Conservation (phyloP, 2,797 vertebrate species). For the Graptemys geographica region DNA sequence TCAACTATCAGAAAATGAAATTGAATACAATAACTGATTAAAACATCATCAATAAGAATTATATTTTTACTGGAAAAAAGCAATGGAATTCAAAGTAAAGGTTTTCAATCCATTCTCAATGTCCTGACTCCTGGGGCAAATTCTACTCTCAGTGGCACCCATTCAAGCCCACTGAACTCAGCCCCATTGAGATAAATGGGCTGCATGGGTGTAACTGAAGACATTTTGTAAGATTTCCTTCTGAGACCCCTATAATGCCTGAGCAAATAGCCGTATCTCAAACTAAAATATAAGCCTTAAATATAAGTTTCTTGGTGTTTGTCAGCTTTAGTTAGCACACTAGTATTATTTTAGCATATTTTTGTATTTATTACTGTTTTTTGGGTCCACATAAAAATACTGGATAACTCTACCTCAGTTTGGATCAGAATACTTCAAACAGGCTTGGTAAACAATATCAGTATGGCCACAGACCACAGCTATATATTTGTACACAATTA, state of each 20-base stretch:
- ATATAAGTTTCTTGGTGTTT: neutral
- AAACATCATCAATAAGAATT: neutral
- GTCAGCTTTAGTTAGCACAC: neutral
- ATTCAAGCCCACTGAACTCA: neutral
- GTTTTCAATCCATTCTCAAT: neutral
- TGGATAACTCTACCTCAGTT: neutral
- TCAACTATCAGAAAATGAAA: neutral
- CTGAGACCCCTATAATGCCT: neutral
- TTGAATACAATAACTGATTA: neutral
- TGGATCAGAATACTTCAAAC: neutral
- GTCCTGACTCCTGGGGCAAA: neutral
- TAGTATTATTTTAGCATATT: neutral
- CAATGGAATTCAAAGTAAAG: neutral
- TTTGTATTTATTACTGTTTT: neutral
- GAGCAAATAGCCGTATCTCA: neutral
- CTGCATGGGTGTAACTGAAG: neutral
- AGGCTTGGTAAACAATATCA: neutral
- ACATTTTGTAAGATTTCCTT: neutral
- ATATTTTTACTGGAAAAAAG: neutral
- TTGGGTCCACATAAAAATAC: neutral
- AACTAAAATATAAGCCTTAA: neutral
- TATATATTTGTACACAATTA: neutral
- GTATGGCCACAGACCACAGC: neutral
- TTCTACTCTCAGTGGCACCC: neutral
- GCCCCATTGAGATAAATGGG: neutral